Evolutionary conservation across 2,113 vertebrate genomes (phyloP).

Genomic region (Psettodes erumei): DNA sequence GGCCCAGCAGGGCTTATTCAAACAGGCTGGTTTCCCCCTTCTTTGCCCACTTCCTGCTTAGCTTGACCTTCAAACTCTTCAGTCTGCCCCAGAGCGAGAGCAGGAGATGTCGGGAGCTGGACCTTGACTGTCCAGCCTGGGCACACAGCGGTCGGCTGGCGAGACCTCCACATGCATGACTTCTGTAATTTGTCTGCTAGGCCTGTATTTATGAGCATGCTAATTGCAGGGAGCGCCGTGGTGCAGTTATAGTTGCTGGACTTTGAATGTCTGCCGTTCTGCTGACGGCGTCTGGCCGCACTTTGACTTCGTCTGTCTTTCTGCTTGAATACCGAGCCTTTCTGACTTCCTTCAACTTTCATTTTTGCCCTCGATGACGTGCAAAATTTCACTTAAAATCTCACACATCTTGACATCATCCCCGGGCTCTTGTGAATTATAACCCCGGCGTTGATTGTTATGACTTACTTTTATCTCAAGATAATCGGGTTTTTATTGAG

Average conservation of each 20-base stretch:
- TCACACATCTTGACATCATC: neutral
- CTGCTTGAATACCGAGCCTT: conserved; percentile 6
- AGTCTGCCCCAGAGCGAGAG: conserved; percentile 34
- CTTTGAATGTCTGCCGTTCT: conserved; percentile 75
- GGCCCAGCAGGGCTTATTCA: conserved; percentile 13
- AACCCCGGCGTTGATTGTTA: conserved; percentile 7
- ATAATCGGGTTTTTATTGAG: conserved; percentile 48
- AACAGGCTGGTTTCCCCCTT: conserved; percentile 20
- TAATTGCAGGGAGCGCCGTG: conserved; percentile 82
- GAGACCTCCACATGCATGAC: conserved; percentile 68
- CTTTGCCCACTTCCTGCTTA: conserved; percentile 9
- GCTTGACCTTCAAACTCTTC: conserved; percentile 45
- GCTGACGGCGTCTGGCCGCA: conserved; percentile 59
- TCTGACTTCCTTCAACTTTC: neutral
- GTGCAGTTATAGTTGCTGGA: conserved; percentile 72
- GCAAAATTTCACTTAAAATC: neutral
- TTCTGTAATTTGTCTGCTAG: conserved; percentile 82
- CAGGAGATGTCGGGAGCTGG: conserved; percentile 44
- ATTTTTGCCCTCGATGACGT: neutral
- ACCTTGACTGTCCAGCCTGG: conserved; percentile 51
- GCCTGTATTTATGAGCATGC: conserved; percentile 81
- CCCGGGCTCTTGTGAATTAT: neutral
- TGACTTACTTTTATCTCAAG: conserved; percentile 19
- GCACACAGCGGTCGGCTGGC: conserved; percentile 60
- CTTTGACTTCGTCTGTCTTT: conserved; percentile 37